phyloP scores from a whole-genome alignment of 2,888 invertebrate genomes.

The Herminia tarsipennalis region DNA sequence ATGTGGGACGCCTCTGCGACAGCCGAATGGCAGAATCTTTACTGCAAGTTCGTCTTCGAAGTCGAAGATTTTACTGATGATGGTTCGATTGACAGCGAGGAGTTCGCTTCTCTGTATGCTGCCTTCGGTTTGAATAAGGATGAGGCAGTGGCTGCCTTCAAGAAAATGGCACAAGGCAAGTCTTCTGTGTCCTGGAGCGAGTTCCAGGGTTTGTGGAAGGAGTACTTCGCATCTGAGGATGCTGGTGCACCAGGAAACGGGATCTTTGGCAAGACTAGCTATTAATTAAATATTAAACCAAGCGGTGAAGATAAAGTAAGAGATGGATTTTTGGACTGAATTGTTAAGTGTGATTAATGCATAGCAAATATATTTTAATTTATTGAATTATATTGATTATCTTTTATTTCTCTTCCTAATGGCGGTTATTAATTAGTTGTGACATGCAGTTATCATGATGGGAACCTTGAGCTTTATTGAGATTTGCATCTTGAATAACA shows the following conservation, averaged over 20 bases:
- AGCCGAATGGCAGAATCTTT: slow-evolving; percentile 93
- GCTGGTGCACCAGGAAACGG: slow-evolving; percentile 72
- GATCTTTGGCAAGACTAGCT: slow-evolving; percentile 88
- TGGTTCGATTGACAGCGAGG: slow-evolving; percentile 89
- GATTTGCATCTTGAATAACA: too few species aligned
- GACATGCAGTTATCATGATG: too few species aligned
- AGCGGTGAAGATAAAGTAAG: too few species aligned
- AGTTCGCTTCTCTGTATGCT: slow-evolving; percentile 92
- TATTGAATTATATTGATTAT: background rate
- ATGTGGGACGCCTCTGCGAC: slow-evolving; percentile 90
- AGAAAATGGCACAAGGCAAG: slow-evolving; percentile 91
- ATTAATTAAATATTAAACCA: slow-evolving; percentile 33
- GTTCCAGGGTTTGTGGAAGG: slow-evolving; percentile 92
- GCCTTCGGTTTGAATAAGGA: slow-evolving; percentile 90
- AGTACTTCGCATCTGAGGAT: slow-evolving; percentile 88
- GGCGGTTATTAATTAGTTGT: too few species aligned
- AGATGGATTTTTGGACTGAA: slow-evolving; percentile 3
- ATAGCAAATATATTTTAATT: slow-evolving; percentile 11
- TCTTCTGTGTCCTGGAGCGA: slow-evolving; percentile 90
- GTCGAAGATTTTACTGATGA: slow-evolving; percentile 94
- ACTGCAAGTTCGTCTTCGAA: slow-evolving; percentile 95
- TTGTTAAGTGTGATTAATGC: slow-evolving; percentile 4
- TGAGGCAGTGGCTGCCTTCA: slow-evolving; percentile 91
- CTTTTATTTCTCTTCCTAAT: background rate
- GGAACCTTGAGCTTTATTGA: too few species aligned